Evolutionary conservation across 1,140 invertebrate genomes (phyloP).

Genomic region (Drosophila pruinosa): DNA sequence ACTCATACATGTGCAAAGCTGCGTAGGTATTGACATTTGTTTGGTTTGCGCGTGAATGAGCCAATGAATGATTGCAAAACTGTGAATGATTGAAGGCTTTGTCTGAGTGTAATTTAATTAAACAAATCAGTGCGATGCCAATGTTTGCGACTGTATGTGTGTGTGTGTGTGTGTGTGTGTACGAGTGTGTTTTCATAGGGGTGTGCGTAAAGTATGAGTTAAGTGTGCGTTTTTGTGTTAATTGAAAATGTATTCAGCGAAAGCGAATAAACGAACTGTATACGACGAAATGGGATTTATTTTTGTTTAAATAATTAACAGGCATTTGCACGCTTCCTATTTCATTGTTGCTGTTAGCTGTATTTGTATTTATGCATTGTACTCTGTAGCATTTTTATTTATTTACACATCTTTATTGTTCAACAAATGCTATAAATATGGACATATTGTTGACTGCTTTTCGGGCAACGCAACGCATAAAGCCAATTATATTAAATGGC

Average conservation of each 20-base stretch:
- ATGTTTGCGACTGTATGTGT: neutral
- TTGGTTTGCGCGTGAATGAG: conserved; percentile 71
- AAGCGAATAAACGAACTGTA: conserved; percentile 55
- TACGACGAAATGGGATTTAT: neutral
- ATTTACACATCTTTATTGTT: conserved; percentile 14
- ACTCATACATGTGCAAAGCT: conserved; percentile 13
- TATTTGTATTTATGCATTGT: conserved; percentile 14
- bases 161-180: neutral
- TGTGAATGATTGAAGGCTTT: conserved; percentile 80
- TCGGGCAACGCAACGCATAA: conserved; percentile 19
- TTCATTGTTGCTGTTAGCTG: conserved; percentile 1
- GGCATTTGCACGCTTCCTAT: conserved; percentile 27
- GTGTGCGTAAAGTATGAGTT: conserved; percentile 24
- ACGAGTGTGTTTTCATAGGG: neutral
- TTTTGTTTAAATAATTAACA: conserved; percentile 68
- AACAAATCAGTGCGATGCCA: conserved; percentile 66
- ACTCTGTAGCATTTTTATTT: conserved; percentile 5
- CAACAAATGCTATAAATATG: conserved; percentile 15
- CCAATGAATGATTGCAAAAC: conserved; percentile 78
- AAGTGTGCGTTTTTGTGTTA: conserved; percentile 60
- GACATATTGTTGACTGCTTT: conserved; percentile 30
- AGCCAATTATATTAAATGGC: conserved; percentile 36
- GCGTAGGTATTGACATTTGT: conserved; percentile 51
- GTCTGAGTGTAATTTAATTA: conserved; percentile 80
- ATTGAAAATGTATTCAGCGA: conserved; percentile 74